phyloP scores from a whole-genome alignment of 2,888 invertebrate species.

The Sarcophaga variegata region DNA sequence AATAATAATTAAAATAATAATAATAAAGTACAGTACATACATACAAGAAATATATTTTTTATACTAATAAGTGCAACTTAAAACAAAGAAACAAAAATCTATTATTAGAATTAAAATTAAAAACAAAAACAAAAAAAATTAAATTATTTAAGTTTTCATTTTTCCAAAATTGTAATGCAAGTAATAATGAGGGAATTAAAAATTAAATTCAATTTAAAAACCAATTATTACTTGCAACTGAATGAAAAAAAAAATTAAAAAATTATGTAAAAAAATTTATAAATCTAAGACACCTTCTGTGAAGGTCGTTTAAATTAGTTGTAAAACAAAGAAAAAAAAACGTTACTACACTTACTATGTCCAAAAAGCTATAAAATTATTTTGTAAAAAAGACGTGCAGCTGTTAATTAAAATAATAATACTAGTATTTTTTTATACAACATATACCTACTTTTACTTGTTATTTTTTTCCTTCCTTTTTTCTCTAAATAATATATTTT shows the following conservation, averaged over 20 bases:
- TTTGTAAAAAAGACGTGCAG: conserved; percentile 71
- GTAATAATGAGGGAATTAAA: conserved; percentile 27
- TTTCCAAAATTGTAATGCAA: conserved; percentile 38
- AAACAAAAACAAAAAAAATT: neutral
- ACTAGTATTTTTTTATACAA: conserved; percentile 10
- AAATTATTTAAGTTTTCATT: neutral
- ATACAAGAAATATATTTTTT: neutral
- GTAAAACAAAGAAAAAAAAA: conserved; percentile 44
- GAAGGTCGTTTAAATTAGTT: conserved; percentile 59
- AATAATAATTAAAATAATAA: conserved; percentile 4
- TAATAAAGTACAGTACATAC: conserved; percentile 24
- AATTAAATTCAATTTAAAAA: conserved; percentile 3
- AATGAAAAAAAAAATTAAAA: conserved; percentile 7
- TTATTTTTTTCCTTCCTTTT: neutral
- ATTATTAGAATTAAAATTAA: neutral
- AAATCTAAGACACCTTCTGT: conserved; percentile 64
- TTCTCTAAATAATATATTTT: conserved; percentile 3
- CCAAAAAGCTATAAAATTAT: conserved; percentile 28
- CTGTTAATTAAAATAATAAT: conserved; percentile 15
- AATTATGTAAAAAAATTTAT: conserved; percentile 40
- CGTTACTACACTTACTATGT: no score
- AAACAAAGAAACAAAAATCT: neutral
- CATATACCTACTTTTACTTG: conserved; percentile 12
- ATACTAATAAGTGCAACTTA: conserved; percentile 56
- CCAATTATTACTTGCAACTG: conserved; percentile 47